Conservation (phyloP, 1,140 invertebrate species). For the Scaptomyza pallida region DNA sequence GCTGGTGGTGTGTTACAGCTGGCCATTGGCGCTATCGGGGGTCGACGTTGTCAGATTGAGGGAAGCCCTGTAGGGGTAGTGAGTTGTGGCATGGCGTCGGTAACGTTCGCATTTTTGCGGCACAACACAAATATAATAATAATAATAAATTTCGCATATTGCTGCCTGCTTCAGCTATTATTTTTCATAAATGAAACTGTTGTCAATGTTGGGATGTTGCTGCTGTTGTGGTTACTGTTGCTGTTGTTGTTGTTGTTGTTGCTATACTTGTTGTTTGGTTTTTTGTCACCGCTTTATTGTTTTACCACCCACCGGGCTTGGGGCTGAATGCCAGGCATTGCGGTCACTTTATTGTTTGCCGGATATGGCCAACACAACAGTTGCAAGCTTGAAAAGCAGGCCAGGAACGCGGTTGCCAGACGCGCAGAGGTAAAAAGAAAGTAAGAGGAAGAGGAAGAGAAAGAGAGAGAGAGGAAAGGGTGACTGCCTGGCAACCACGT, state of each 20-base stretch:
- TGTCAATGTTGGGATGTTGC: slow-evolving; percentile 60
- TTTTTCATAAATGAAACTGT: slow-evolving; percentile 80
- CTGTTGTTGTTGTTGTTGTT: slow-evolving; percentile 46
- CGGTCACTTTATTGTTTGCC: slow-evolving; percentile 79
- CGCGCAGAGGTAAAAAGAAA: slow-evolving; percentile 9
- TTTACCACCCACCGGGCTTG: slow-evolving; percentile 42
- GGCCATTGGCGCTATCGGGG: no score
- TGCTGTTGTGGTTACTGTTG: slow-evolving; percentile 20
- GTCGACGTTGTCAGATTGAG: slow-evolving; percentile 11
- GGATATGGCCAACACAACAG: slow-evolving; percentile 60
- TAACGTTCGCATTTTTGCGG: slow-evolving; percentile 71
- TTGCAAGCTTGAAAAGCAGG: slow-evolving; percentile 55
- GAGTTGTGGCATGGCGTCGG: slow-evolving; percentile 12
- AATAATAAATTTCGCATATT: slow-evolving; percentile 81
- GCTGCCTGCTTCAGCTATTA: slow-evolving; percentile 65
- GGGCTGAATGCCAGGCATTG: slow-evolving; percentile 41
- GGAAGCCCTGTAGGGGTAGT: not conserved
- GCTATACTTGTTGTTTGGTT: slow-evolving; percentile 50
- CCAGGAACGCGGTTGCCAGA: slow-evolving; percentile 16
- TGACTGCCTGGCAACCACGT: slow-evolving; percentile 58
- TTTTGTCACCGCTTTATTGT: slow-evolving; percentile 76
- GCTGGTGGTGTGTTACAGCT: slow-evolving; percentile 9
- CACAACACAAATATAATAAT: slow-evolving; percentile 80
- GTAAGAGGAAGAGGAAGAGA: not conserved
- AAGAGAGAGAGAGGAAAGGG: not conserved